These are phyloP conservation scores for Anoura caudifer DNA, from an alignment of 2,113 vertebrate species.

Conservation along the genomic window DNA sequence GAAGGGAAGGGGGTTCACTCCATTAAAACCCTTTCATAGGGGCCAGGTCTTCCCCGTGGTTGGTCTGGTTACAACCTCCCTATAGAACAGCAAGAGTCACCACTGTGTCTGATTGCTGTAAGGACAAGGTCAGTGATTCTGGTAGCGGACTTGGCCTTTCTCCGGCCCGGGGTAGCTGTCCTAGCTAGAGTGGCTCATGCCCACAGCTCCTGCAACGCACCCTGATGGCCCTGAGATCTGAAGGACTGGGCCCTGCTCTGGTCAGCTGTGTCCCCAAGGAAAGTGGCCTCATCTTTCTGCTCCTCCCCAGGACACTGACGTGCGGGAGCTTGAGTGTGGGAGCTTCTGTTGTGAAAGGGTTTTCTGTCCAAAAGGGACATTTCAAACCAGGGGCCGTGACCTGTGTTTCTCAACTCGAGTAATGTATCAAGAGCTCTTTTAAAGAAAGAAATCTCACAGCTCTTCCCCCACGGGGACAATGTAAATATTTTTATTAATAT, in stretches of 20 bases:
- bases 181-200: not conserved
- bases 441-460: not conserved
- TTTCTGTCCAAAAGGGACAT: not conserved
- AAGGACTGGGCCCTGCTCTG: not conserved
- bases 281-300: not conserved
- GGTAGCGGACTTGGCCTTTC: not conserved
- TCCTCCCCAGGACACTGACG: not conserved
- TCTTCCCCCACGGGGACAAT: not conserved
- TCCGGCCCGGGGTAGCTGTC: not conserved
- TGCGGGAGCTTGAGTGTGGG: fast-evolving
- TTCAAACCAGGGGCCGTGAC: fast-evolving
- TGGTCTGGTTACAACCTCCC: not conserved
- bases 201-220: not conserved
- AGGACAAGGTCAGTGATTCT: not conserved
- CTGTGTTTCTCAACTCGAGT: not conserved
- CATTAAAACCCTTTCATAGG: not conserved
- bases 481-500: not conserved
- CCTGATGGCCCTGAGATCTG: not conserved
- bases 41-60: fast-evolving
- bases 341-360: fast-evolving
- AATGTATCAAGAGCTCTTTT: not conserved
- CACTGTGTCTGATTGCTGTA: fast-evolving
- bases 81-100: not conserved
- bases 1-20: not conserved
- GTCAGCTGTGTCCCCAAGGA: not conserved